A percentile compares a stretch with the other conserved stretches of the same genome.
Conservation (phyloP, 1,140 invertebrate species). For the Caerostris darwini region DNA sequence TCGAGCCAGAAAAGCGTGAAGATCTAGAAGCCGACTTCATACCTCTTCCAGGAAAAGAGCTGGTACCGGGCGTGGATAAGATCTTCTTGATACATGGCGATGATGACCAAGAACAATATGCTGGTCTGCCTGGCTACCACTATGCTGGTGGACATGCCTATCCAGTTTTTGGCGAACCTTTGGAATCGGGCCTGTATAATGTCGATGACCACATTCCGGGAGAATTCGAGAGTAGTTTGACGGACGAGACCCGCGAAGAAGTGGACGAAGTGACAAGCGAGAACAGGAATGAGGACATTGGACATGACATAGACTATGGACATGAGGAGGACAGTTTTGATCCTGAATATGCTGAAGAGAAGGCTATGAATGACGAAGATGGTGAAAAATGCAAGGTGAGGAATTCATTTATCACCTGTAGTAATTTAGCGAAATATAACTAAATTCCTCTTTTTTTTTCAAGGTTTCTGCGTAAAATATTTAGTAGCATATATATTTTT, state of each 20-base stretch:
- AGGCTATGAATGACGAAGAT: constrained; percentile 44
- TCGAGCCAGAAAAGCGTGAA: constrained; percentile 62
- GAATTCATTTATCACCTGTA: too few relatives aligned
- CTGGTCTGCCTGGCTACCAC: constrained; percentile 58
- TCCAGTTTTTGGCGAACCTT: constrained; percentile 59
- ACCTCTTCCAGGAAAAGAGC: constrained; percentile 62
- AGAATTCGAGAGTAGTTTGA: constrained; percentile 30
- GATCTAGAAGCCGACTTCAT: constrained; percentile 73
- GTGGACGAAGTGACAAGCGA: constrained; percentile 27
- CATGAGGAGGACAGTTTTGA: constrained; percentile 17
- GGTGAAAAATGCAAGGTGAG: constrained; percentile 66
- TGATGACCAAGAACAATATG: constrained; percentile 44
- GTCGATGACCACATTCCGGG: constrained; percentile 49
- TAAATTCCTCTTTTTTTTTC: too few relatives aligned
- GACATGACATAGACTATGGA: not conserved
- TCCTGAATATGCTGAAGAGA: constrained; percentile 65
- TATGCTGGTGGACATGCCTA: constrained; percentile 61
- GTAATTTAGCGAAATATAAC: not conserved
- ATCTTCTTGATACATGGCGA: constrained; percentile 64
- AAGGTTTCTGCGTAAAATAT: too few relatives aligned
- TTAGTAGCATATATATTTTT: too few relatives aligned
- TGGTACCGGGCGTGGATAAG: constrained; percentile 65
- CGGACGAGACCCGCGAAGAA: constrained; percentile 20
- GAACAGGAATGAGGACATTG: not conserved
- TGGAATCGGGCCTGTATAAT: constrained; percentile 67